Evolutionary conservation across 2,113 vertebrate genomes (phyloP).

Genomic region (Rhinolophus sinicus): DNA sequence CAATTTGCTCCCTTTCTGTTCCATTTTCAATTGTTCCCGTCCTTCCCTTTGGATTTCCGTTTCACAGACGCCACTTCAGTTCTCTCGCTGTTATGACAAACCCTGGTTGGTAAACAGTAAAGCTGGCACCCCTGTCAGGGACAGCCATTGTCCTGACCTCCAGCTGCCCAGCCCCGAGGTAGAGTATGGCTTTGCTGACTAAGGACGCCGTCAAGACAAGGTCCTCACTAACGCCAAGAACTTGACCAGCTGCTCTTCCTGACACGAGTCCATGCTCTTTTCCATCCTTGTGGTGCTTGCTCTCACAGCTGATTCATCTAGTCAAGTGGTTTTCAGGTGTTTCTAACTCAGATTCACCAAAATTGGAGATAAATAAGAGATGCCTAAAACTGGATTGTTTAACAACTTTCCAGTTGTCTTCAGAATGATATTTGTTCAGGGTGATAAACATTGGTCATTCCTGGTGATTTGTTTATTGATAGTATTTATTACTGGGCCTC

Average conservation of each 20-base stretch:
- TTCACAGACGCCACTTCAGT: conserved; percentile 95
- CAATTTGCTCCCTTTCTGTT: conserved; percentile 71
- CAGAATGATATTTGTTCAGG: not conserved
- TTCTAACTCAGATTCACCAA: conserved; percentile 77
- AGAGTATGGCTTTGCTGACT: conserved; percentile 86
- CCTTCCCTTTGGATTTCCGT: conserved; percentile 86
- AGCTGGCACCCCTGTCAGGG: conserved; percentile 93
- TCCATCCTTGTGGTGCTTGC: conserved; percentile 78
- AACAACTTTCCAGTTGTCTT: not conserved
- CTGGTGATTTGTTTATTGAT: not conserved
- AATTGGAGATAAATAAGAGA: not conserved
- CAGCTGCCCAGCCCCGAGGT: conserved; percentile 87
- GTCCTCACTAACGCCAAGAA: conserved; percentile 55
- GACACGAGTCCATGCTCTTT: conserved; percentile 70
- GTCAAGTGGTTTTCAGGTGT: conserved; percentile 76
- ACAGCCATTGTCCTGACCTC: conserved; percentile 93
- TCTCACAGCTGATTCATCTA: conserved; percentile 69
- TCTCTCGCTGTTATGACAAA: conserved; percentile 99
- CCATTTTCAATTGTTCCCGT: conserved; percentile 75
- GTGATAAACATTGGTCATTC: conserved; percentile 33
- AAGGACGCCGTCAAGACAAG: conserved; percentile 45
- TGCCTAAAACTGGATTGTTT: not conserved
- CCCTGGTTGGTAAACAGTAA: conserved; percentile 99
- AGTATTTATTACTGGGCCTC: conserved; percentile 44
- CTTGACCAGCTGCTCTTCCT: conserved; percentile 60